Evolutionary conservation across 2,888 invertebrate species (phyloP).

Genomic region (Hermaeophaga mercurialis): DNA sequence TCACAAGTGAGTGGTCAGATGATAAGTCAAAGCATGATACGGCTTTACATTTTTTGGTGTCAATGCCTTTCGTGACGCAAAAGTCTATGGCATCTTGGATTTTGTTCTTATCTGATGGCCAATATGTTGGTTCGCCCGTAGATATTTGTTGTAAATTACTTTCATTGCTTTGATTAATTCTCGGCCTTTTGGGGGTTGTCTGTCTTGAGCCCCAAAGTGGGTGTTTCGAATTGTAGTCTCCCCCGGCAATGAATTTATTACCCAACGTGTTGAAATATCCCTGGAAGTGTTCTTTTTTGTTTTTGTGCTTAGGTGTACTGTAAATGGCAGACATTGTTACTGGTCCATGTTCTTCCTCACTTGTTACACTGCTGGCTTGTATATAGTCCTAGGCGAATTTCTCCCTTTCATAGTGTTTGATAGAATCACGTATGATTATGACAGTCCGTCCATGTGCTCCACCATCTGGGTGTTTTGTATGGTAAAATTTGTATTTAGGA

Average conservation of each 20-base stretch:
- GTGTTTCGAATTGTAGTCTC: too few species aligned
- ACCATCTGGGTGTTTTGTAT: too few species aligned
- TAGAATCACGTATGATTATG: slow-evolving; percentile 32
- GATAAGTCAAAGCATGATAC: too few species aligned
- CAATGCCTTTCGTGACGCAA: slow-evolving; percentile 22
- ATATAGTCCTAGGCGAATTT: slow-evolving; percentile 26
- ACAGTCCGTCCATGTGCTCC: not conserved
- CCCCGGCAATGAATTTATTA: too few species aligned
- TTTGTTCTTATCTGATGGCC: too few species aligned
- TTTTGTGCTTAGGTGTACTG: slow-evolving; percentile 24
- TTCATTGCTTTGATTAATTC: slow-evolving; percentile 26
- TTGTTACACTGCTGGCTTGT: slow-evolving; percentile 35
- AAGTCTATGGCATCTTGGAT: slow-evolving; percentile 30
- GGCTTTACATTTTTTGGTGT: too few species aligned
- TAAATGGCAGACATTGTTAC: too few species aligned
- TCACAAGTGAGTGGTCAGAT: too few species aligned
- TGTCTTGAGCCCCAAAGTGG: slow-evolving; percentile 24
- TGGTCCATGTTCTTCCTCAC: slow-evolving; percentile 25
- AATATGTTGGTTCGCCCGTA: slow-evolving; percentile 34
- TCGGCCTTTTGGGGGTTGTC: slow-evolving; percentile 30
- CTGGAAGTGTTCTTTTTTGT: slow-evolving; percentile 31
- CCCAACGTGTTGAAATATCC: slow-evolving; percentile 32
- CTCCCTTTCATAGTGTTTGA: slow-evolving; percentile 28
- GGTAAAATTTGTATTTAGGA: too few species aligned
- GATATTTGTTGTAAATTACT: slow-evolving; percentile 13